Evolutionary conservation across 2,888 invertebrate genomes (phyloP).

Genomic region (Vanessa cardui): DNA sequence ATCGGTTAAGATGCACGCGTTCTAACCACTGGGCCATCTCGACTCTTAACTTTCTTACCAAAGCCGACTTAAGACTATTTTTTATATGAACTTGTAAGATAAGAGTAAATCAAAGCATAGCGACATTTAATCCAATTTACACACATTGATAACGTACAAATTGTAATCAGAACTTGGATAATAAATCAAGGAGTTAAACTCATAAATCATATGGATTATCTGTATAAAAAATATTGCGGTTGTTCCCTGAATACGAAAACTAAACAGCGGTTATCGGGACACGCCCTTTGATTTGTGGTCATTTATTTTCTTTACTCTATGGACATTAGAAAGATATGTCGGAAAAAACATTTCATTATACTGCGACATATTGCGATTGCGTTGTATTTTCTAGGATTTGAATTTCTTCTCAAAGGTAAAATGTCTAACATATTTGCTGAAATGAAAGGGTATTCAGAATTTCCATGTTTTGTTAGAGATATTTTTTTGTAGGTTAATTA

Average conservation of each 20-base stretch:
- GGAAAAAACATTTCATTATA: background rate
- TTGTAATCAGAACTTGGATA: conserved; percentile 54
- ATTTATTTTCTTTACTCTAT: conserved; percentile 44
- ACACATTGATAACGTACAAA: conserved; percentile 27
- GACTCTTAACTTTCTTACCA: too few relatives aligned
- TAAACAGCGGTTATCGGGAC: conserved; percentile 53
- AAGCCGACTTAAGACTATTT: background rate
- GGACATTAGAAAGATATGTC: background rate
- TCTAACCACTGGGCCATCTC: too few relatives aligned
- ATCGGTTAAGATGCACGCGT: too few relatives aligned
- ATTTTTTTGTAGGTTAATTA: background rate
- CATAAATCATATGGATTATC: conserved; percentile 69
- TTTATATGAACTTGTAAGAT: background rate
- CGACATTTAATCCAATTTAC: conserved; percentile 10
- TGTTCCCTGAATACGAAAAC: conserved; percentile 54
- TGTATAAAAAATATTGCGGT: conserved; percentile 59
- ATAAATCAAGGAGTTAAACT: conserved; percentile 60
- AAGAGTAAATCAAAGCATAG: background rate
- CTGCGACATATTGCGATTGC: conserved; percentile 23
- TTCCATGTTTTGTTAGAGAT: too few relatives aligned
- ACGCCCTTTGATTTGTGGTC: conserved; percentile 42
- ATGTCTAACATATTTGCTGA: too few relatives aligned
- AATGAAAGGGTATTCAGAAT: too few relatives aligned
- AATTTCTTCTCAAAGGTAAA: too few relatives aligned
- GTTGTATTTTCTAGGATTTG: too few relatives aligned